These are phyloP conservation scores for Antigone vipio DNA, from an alignment of 2,113 vertebrate species.

Conservation along the genomic window DNA sequence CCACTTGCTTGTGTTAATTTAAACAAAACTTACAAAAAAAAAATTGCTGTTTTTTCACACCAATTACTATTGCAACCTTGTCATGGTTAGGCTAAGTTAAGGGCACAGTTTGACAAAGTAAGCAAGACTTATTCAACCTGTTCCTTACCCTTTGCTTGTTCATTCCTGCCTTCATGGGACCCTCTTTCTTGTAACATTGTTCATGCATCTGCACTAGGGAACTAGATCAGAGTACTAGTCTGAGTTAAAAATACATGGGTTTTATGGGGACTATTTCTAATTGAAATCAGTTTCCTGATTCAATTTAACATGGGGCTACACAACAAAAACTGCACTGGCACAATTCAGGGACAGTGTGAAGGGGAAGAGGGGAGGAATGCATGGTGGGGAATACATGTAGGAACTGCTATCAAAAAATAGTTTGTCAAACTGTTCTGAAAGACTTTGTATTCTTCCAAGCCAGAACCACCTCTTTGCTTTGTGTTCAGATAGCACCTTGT, in stretches of 20 bases:
- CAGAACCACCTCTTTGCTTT: not conserved
- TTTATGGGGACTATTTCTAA: not conserved
- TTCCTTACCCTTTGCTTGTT: not conserved
- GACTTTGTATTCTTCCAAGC: not conserved
- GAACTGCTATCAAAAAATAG: not conserved
- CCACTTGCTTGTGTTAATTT: not conserved
- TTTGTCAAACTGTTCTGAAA: not conserved
- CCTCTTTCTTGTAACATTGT: not conserved
- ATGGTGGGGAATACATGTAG: not conserved
- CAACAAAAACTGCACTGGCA: not conserved
- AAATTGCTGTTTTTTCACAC: not conserved
- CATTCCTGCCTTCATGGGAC: not conserved
- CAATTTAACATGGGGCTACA: not conserved
- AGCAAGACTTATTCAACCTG: not conserved
- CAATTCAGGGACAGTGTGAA: not conserved
- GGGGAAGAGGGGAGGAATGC: not conserved
- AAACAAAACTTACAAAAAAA: not conserved
- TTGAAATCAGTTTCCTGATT: conserved; percentile 6
- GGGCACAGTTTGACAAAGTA: not conserved
- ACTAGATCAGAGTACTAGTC: not conserved
- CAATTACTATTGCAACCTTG: not conserved
- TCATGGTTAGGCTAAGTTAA: not conserved
- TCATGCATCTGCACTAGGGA: not conserved
- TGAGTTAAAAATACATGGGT: not conserved
- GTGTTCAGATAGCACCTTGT: not conserved